Base-by-base conservation (phyloP, 2,797 vertebrate species). In the Menidia menidia region DNA sequence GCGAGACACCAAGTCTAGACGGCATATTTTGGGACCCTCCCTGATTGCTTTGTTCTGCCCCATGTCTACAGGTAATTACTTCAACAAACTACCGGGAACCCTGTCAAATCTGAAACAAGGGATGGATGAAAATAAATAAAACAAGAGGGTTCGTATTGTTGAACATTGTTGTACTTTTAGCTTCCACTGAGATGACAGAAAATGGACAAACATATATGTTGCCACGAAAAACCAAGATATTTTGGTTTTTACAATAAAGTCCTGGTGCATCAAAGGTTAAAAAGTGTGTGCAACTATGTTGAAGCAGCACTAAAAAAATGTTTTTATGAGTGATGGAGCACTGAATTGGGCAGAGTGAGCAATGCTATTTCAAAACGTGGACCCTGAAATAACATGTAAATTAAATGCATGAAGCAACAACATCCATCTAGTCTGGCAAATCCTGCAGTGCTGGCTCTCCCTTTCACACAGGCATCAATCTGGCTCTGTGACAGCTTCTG, bases 21-120 rank as follows among this genome's bases (percentile, higher is more conserved):
- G 48, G 83, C 57, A 43, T 84, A 90, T 92, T 92, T 90, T 88
- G 82, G 67, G 89, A 89, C 88, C 90, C 92, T 92, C 92, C 93
- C 89, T 87, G 86, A 88, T 81, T 88, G 87, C 92, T 94, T 93
- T 94, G 90, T 94, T 93, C 88, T 90, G 87, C 41, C 39, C 88
- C 86, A 88, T 92, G 91, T 92, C 91, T 88, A 90, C 91, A 94
- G 93, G 93, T 95, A 93, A 95, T 95, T 95, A 93, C 88, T 83
- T 82, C 82, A 62, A 84, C 89, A 89, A 92, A 90, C 84, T 74
- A 82, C 81, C 50, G 68, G 81, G 86, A 87, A 80, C 73, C 70
- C 71, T 73, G 79, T 86, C 82, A 86, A 78, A 83, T 82, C 61
- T 59, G 62, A 68, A 44, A 54, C 56, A 77, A 87, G 78, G 31